Conservation (phyloP, 2,113 vertebrate species). For the Passer montanus region DNA sequence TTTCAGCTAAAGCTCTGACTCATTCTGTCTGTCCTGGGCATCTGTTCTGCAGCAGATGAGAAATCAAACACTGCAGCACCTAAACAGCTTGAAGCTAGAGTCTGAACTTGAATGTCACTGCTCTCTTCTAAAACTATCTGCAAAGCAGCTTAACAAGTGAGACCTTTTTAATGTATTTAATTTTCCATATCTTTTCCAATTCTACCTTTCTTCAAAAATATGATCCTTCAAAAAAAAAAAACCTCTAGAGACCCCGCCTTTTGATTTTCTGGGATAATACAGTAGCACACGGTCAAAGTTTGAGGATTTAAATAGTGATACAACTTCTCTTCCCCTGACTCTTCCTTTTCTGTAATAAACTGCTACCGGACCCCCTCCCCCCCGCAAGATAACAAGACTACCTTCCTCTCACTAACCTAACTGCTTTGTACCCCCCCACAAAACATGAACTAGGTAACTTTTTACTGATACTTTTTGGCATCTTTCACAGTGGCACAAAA, state of each 20-base stretch:
- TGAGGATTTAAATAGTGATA: slow-evolving; percentile 57
- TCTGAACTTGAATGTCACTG: background rate
- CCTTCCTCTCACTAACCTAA: slow-evolving; percentile 23
- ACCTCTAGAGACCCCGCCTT: slow-evolving; percentile 1
- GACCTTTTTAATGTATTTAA: background rate
- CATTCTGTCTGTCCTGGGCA: background rate
- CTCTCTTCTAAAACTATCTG: background rate
- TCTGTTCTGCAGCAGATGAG: background rate
- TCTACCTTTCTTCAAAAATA: slow-evolving; percentile 20
- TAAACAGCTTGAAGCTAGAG: background rate
- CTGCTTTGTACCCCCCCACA: slow-evolving; percentile 11
- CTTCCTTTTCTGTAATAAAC: slow-evolving; percentile 55
- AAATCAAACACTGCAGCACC: background rate
- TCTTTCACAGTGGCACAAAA: background rate
- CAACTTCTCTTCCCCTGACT: background rate
- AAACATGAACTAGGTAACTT: background rate
- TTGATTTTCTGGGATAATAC: slow-evolving; percentile 58
- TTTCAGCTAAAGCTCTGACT: background rate
- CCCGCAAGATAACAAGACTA: background rate
- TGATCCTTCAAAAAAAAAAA: slow-evolving; percentile 6
- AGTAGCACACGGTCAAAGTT: slow-evolving; percentile 19
- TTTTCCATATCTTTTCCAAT: background rate
- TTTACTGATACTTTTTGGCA: background rate
- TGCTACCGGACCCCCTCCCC: background rate
- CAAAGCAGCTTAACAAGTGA: background rate